Percentiles rank a stretch among this genome's conserved stretches.
These are phyloP conservation scores for Malurus splendens DNA, from an alignment of 2,797 vertebrate genomes.

Conservation along the genomic window DNA sequence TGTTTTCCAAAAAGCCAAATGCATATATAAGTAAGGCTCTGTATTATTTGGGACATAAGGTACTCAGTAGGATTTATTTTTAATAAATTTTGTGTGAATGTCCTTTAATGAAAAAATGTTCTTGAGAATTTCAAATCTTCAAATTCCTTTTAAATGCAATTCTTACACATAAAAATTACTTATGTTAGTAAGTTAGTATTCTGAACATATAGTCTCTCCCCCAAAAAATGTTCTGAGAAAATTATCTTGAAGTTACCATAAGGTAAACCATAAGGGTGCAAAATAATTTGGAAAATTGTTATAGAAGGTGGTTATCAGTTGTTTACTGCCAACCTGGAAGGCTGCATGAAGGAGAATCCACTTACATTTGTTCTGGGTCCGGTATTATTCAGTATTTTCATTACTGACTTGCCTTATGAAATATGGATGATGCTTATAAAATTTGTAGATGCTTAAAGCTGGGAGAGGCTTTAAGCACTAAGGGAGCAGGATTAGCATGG, in stretches of 20 bases:
- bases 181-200: background rate
- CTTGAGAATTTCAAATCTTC: background rate
- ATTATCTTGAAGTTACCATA: background rate
- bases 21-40: background rate
- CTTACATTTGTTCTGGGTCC: background rate
- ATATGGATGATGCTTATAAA: conserved; percentile 46
- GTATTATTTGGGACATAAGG: background rate
- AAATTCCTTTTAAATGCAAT: background rate
- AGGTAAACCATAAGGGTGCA: background rate
- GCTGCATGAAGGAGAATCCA: background rate
- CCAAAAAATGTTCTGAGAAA: background rate
- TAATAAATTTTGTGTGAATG: background rate
- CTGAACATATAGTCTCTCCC: background rate
- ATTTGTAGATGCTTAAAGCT: conserved; percentile 12
- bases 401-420: conserved; percentile 37
- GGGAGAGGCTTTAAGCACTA: background rate
- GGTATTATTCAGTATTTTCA: conserved; percentile 14
- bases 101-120: background rate
- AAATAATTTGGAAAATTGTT: background rate
- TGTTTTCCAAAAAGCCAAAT: background rate
- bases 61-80: background rate
- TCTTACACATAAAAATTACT: background rate
- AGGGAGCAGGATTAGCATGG: background rate
- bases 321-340: background rate
- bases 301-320: background rate